Conservation (phyloP, 1,140 invertebrate species). For the Drosophila mauritiana region DNA sequence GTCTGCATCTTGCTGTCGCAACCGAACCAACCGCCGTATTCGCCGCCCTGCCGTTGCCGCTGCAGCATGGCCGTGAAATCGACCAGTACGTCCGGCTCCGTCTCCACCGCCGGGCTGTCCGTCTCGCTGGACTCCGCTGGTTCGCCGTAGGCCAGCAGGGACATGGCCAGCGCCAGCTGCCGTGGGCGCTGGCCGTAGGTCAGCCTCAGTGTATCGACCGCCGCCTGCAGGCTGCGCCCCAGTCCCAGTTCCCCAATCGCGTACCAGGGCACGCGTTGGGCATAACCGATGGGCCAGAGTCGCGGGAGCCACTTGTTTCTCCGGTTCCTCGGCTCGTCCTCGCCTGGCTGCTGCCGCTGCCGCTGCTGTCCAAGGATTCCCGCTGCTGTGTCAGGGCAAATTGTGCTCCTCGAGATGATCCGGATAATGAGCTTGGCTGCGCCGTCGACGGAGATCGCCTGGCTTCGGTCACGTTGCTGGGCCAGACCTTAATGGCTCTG, state of each 20-base stretch:
- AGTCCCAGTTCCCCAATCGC: slow-evolving; percentile 17
- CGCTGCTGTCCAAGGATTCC: neutral
- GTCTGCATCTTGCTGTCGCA: slow-evolving; percentile 30
- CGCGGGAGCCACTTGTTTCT: slow-evolving; percentile 3
- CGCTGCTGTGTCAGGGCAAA: slow-evolving; percentile 16
- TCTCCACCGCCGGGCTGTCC: slow-evolving; percentile 25
- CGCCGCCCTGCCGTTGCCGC: slow-evolving; percentile 23
- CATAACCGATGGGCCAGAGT: slow-evolving; percentile 57
- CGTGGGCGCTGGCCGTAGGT: slow-evolving; percentile 30
- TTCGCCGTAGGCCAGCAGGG: slow-evolving; percentile 44
- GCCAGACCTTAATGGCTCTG: slow-evolving; percentile 38
- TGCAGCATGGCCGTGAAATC: slow-evolving; percentile 65
- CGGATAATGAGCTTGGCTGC: neutral
- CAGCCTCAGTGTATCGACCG: slow-evolving; percentile 56
- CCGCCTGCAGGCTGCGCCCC: slow-evolving; percentile 9
- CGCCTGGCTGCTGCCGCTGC: neutral
- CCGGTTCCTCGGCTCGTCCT: neutral
- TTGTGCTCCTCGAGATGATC: slow-evolving; percentile 7
- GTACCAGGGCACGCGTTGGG: slow-evolving; percentile 47
- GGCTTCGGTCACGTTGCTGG: slow-evolving; percentile 35
- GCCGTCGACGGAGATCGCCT: neutral
- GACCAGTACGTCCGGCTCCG: slow-evolving; percentile 61
- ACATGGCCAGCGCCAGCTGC: slow-evolving; percentile 46
- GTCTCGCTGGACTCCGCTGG: slow-evolving; percentile 38
- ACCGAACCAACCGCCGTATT: slow-evolving; percentile 28